These are phyloP conservation scores for Yponomeuta evonymella DNA, from an alignment of 2,888 invertebrate species.

Conservation along the genomic window DNA sequence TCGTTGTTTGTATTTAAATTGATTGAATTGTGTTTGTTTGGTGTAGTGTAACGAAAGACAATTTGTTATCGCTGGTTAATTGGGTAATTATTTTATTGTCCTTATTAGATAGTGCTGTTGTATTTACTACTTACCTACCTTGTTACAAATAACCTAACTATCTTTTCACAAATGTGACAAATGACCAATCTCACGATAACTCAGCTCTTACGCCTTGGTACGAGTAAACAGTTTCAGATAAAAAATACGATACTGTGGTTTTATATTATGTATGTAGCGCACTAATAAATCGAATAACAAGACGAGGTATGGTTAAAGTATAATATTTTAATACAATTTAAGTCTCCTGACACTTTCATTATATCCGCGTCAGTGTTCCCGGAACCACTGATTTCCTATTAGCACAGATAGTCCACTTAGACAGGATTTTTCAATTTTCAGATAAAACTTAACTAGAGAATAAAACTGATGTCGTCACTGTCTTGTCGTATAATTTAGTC, in stretches of 20 bases:
- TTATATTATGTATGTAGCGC: not conserved
- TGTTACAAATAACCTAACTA: too few relatives aligned
- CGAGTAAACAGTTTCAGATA: too few relatives aligned
- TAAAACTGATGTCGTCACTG: too few relatives aligned
- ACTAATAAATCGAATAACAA: not conserved
- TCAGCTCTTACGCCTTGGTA: too few relatives aligned
- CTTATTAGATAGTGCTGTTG: too few relatives aligned
- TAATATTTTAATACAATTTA: slow-evolving; percentile 2
- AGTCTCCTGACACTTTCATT: not conserved
- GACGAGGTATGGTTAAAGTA: not conserved
- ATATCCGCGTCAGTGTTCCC: not conserved
- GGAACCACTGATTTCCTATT: not conserved
- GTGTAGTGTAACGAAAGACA: not conserved
- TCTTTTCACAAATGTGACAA: too few relatives aligned
- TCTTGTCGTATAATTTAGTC: too few relatives aligned
- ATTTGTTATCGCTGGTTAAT: not conserved
- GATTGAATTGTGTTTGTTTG: not conserved
- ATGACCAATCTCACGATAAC: too few relatives aligned
- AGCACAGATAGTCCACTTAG: not conserved
- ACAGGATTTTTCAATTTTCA: too few relatives aligned
- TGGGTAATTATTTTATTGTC: not conserved
- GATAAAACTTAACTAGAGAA: too few relatives aligned
- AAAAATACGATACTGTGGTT: too few relatives aligned
- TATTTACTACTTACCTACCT: too few relatives aligned
- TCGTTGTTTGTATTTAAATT: not conserved